Conservation (phyloP, 2,888 invertebrate genomes). For the Coelogynopora nodosa region DNA sequence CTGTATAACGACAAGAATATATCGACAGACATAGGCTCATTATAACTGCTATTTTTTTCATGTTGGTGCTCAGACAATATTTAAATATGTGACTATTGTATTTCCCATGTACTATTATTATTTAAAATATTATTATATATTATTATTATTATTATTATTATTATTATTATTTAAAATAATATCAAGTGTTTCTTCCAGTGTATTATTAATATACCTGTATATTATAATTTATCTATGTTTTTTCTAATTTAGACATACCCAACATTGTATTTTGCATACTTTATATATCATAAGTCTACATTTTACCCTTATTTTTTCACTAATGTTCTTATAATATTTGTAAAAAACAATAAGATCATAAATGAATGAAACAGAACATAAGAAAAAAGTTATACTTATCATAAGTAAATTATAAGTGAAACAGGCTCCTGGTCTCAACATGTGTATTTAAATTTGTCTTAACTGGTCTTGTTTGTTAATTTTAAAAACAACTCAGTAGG, state of each 20-base stretch:
- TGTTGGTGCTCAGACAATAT: slow-evolving; percentile 9
- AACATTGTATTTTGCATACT: slow-evolving; percentile 23
- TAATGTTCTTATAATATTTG: slow-evolving; percentile 14
- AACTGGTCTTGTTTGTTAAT: too few species aligned
- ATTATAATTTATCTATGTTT: slow-evolving; percentile 23
- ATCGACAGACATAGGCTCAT: background rate
- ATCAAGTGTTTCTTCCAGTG: background rate
- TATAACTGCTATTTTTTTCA: slow-evolving; percentile 13
- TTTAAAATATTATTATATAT: slow-evolving; percentile 1
- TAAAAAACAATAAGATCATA: too few species aligned
- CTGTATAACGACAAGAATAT: slow-evolving; percentile 1
- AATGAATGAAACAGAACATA: background rate
- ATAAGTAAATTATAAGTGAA: slow-evolving; percentile 17
- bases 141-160: too few species aligned
- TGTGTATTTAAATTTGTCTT: too few species aligned
- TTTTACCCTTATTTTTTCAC: slow-evolving; percentile 22
- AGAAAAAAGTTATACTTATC: slow-evolving; percentile 13
- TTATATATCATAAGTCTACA: slow-evolving; percentile 22
- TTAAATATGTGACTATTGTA: slow-evolving; percentile 6
- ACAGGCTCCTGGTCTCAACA: too few species aligned
- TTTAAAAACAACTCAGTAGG: too few species aligned
- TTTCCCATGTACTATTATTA: too few species aligned
- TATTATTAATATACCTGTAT: slow-evolving; percentile 12
- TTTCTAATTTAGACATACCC: slow-evolving; percentile 24
- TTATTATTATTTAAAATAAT: slow-evolving; percentile 26